These are phyloP conservation scores for Stictocephala bisonia DNA, from an alignment of 2,888 invertebrate species.

Conservation along the genomic window DNA sequence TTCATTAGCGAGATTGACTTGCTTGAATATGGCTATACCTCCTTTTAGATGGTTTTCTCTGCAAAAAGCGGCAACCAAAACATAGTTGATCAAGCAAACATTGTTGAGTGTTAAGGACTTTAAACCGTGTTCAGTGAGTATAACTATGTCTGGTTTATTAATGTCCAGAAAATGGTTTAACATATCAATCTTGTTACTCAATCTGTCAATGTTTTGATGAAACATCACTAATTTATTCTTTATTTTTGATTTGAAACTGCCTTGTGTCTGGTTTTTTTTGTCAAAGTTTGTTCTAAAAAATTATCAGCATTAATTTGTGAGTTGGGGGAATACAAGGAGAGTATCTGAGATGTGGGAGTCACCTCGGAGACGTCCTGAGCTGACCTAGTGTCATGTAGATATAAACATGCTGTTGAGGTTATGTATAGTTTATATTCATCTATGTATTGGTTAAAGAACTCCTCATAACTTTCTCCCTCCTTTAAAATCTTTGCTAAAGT, in stretches of 20 bases:
- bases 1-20: neutral
- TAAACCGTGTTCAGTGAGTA: conserved; percentile 1
- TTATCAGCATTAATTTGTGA: neutral
- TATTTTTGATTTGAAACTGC: neutral
- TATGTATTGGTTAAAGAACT: no score
- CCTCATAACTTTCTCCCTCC: no score
- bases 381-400: no score
- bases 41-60: neutral
- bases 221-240: neutral
- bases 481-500: no score
- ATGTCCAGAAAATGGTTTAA: conserved; percentile 8
- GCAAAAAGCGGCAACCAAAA: neutral
- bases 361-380: no score
- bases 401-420: no score
- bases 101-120: neutral
- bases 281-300: neutral
- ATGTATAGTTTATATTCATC: no score
- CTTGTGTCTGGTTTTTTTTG: no score
- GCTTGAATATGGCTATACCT: neutral
- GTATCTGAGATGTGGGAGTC: no score
- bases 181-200: neutral
- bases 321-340: neutral
- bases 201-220: conserved; percentile 9
- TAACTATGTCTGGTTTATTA: conserved; percentile 6
- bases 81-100: neutral